These are phyloP conservation scores for Apamea anceps DNA, from an alignment of 2,888 invertebrate species.

Conservation along the genomic window DNA sequence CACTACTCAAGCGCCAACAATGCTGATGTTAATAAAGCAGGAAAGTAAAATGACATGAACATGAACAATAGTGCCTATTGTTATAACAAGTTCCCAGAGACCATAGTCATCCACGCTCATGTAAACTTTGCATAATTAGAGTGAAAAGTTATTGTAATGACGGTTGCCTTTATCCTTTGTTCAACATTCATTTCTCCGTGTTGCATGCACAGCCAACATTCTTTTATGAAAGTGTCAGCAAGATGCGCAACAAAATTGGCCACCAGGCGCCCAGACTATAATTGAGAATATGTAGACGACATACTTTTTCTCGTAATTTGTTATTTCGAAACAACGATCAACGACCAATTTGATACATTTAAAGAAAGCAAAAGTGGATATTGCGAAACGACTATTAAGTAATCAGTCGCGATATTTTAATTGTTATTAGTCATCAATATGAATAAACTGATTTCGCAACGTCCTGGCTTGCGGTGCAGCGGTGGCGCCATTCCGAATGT, in stretches of 20 bases:
- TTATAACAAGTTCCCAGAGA: conserved; percentile 50
- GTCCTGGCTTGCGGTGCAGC: not conserved
- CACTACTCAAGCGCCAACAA: conserved; percentile 25
- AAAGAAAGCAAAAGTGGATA: conserved; percentile 34
- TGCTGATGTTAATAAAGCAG: conserved; percentile 34
- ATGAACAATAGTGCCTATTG: conserved; percentile 57
- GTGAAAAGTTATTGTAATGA: conserved; percentile 54
- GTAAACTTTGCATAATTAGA: conserved; percentile 60
- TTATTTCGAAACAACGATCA: conserved; percentile 15
- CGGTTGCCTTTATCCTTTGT: conserved; percentile 48
- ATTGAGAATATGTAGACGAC: conserved; percentile 1
- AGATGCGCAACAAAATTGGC: conserved; percentile 23
- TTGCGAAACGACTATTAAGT: conserved; percentile 33
- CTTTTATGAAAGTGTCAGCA: conserved; percentile 12
- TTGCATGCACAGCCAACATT: conserved; percentile 16
- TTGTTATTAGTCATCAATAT: conserved; percentile 17
- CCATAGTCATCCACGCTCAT: conserved; percentile 38
- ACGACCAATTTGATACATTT: conserved; percentile 16
- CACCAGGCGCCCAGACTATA: not conserved
- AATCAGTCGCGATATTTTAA: conserved; percentile 14
- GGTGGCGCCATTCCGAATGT: conserved; percentile 23
- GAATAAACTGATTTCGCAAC: conserved; percentile 24
- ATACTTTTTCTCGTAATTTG: not conserved
- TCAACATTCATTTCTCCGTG: conserved; percentile 27
- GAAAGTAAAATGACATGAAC: conserved; percentile 41